These are phyloP conservation scores for Drosophila mayaguana DNA, from an alignment of 2,888 invertebrate species.

Conservation along the genomic window DNA sequence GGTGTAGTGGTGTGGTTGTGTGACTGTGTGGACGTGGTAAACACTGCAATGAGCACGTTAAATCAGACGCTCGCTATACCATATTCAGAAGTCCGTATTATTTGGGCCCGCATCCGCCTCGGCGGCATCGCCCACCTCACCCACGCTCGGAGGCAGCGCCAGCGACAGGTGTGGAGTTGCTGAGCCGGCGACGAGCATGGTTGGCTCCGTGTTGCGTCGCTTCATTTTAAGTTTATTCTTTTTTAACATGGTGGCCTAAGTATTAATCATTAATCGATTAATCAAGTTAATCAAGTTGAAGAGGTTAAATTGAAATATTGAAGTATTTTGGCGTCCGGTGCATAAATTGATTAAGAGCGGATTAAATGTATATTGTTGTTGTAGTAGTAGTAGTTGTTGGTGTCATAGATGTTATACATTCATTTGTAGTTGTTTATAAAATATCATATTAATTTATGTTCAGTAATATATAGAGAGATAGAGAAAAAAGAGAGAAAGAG, in stretches of 20 bases:
- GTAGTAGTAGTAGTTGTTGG: slow-evolving; percentile 20
- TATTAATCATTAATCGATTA: slow-evolving; percentile 70
- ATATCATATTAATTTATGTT: slow-evolving; percentile 9
- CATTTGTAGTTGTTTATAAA: slow-evolving; percentile 22
- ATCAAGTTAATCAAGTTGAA: slow-evolving; percentile 22
- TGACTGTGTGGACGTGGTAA: slow-evolving; percentile 18
- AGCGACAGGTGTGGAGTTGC: slow-evolving; percentile 85
- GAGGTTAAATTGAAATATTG: slow-evolving; percentile 13
- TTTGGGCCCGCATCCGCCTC: slow-evolving; percentile 84
- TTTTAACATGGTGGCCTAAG: slow-evolving; percentile 99
- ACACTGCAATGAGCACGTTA: slow-evolving; percentile 85
- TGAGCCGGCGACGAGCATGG: slow-evolving; percentile 87
- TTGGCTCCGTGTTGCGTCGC: slow-evolving; percentile 96
- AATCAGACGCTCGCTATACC: slow-evolving; percentile 90
- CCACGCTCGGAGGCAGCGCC: slow-evolving; percentile 83
- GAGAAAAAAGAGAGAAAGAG: slow-evolving; percentile 58
- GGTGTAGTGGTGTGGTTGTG: slow-evolving; percentile 11
- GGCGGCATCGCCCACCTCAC: slow-evolving; percentile 78
- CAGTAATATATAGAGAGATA: slow-evolving; percentile 37
- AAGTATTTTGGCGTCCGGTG: slow-evolving; percentile 77
- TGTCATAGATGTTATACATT: slow-evolving; percentile 33
- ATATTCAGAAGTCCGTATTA: slow-evolving; percentile 89
- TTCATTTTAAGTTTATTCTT: slow-evolving; percentile 98
- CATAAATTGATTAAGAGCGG: slow-evolving; percentile 46
- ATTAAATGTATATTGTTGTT: slow-evolving; percentile 28